phyloP scores from a whole-genome alignment of 2,113 vertebrate species.

The Leptosomus discolor region DNA sequence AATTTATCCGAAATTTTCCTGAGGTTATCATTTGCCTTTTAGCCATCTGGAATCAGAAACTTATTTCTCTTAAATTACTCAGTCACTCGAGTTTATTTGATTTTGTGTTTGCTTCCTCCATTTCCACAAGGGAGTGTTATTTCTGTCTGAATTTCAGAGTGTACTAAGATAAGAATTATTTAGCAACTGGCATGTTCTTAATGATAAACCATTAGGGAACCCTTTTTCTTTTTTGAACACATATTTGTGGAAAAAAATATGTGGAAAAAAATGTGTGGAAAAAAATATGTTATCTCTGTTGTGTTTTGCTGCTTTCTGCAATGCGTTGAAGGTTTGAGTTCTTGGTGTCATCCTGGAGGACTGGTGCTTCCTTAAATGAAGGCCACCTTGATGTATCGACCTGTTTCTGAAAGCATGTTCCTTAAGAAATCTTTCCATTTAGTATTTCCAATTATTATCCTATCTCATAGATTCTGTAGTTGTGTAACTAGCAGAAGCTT shows the following conservation, averaged over 20 bases:
- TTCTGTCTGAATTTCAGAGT: background rate
- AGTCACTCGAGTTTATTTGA: background rate
- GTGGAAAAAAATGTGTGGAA: background rate
- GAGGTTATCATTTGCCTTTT: background rate
- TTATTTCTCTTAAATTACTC: conserved; percentile 6
- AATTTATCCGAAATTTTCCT: background rate
- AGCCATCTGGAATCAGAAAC: background rate
- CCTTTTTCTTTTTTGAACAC: background rate
- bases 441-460: background rate
- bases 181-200: background rate
- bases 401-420: background rate
- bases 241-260: background rate
- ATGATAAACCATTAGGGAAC: background rate
- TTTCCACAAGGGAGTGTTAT: background rate
- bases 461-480: background rate
- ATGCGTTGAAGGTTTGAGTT: background rate
- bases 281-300: background rate
- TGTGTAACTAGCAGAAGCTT: background rate
- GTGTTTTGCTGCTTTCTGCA: background rate
- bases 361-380: conserved; percentile 2
- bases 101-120: background rate
- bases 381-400: background rate
- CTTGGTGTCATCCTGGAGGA: background rate
- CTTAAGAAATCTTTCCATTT: background rate
- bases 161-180: conserved; percentile 7